Evolutionary conservation across 1,140 invertebrate species (phyloP), one percentile per base, ranked within the genome.

Genomic region (Zeugodacus cucurbitae): DNA sequence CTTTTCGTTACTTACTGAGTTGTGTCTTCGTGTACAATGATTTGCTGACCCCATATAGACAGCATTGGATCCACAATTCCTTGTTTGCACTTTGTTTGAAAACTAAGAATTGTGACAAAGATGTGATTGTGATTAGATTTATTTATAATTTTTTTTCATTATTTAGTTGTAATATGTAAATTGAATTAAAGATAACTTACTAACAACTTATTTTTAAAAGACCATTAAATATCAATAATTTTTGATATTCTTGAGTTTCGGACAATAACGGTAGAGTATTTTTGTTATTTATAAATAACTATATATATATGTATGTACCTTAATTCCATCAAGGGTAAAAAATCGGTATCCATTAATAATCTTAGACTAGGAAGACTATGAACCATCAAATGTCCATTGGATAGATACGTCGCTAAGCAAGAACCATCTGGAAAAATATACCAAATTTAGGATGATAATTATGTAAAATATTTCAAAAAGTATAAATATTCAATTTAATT

Each of bases 31-130:
- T 97, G 97, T 94, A 98, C 97, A 96, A 98, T 97, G 95, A 98
- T 97, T 96, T 98, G 97, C 95, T 98, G 97, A 95, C 97, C 97
- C 97, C 97, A 98, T 96, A 98, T 98, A 95, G 97, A 97, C 95
- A 98, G 97, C 97, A 98, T 98, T 95, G 97, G 97, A 96, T 98
- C 97, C 96, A 98, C 97, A 96, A 98, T 97, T 95, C 97, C 97
- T 95, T 97, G 96, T 96, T 97, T 98, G 95, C 95, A 95, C 94
- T 96, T 96, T 96, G 97, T 97, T 96, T 98, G 97, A 97, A 98
- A 98, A 96, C 97, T 98, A 32, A 67, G 29, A 44, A 26, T 8
- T 20, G 14, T 17, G 58, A 62, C 22, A 26, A 62, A 62, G 58
- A 62, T 54, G 48, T 54, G 48, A 54, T 54, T 54, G 48, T 54